Base-by-base conservation (phyloP, 2,797 vertebrate genomes). In the Gobionotothen gibberifrons region DNA sequence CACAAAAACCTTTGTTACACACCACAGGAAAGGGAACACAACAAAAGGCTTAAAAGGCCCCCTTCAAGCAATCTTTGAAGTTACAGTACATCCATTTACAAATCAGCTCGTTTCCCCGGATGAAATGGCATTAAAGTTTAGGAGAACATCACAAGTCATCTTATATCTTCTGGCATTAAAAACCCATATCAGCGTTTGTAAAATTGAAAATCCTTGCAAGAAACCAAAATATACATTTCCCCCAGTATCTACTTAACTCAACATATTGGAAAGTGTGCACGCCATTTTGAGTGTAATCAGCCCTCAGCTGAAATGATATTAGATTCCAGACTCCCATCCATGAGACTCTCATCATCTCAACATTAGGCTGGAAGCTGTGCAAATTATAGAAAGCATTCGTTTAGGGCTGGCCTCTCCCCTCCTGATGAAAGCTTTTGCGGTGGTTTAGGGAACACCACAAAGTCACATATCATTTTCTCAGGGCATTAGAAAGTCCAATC, bases 281-380 rank as follows among this genome's bases (percentile, higher is more conserved):
- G 74, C 69, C 69, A 81, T 85, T 90, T 84, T 75, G 76, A 82
- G 74, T 72, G 72, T 83, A 87, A 92, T 90, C 89, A 88, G 72
- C 72, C 66, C 67, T 85, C 77, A 54, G 76, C 73, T 71, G 66
- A 84, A 88, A 85, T 85, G 22, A 81, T 52, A 87, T 89, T 83
- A 85, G 65, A 89, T 85, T 74, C 62, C 81, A 65, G 62, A 69
- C 64, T 64, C 69, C 62, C 70, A 43, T 85, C 69, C 73, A 78
- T 40, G 67, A 75, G 69, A 79, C 43, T 75, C 82, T 84, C 85
- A 82, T 87, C 81, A 85, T 77, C 74, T 75, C 68, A 86, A 90
- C 77, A 87, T 89, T 74, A 79, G 49, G 51, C 79, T 81, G 6
- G 67, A 83, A 90, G 74, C 75, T 70, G 72, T 70, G 76, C 72